phyloP scores from a whole-genome alignment of 2,888 invertebrate species.

The Spisula solida region DNA sequence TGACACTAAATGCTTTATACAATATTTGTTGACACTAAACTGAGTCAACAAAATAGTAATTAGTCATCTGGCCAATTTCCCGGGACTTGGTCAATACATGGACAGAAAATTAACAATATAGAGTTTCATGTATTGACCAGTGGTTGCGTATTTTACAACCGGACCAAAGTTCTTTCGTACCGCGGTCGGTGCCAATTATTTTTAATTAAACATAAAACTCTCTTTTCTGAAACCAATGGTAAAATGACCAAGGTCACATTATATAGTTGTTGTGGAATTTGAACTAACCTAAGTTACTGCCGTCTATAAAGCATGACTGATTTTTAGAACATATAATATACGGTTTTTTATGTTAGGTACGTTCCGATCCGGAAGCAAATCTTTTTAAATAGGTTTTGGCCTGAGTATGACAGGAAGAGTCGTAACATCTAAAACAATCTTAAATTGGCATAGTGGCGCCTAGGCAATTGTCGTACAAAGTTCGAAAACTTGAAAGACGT shows the following conservation, averaged over 20 bases:
- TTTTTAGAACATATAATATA: too few relatives aligned
- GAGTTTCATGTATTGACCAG: conserved; percentile 20
- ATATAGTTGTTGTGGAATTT: too few relatives aligned
- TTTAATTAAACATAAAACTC: too few relatives aligned
- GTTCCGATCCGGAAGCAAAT: too few relatives aligned
- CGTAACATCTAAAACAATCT: neutral
- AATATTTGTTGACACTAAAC: conserved; percentile 60
- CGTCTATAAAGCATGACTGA: too few relatives aligned
- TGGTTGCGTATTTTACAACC: neutral
- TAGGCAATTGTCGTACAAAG: neutral
- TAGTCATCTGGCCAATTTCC: conserved; percentile 54
- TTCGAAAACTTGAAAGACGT: conserved; percentile 21
- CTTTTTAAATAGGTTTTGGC: too few relatives aligned
- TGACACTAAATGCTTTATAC: conserved; percentile 56
- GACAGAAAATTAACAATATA: conserved; percentile 24
- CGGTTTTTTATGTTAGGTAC: too few relatives aligned
- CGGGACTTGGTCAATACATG: conserved; percentile 32
- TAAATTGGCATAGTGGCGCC: conserved; percentile 7
- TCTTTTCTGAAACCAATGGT: too few relatives aligned
- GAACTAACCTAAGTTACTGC: too few relatives aligned
- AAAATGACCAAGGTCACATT: too few relatives aligned
- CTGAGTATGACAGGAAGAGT: neutral
- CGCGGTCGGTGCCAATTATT: neutral
- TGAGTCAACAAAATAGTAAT: conserved; percentile 53
- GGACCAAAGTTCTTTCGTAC: conserved; percentile 12